Conservation (phyloP, 2,888 invertebrate genomes). For the Neria commutata region DNA sequence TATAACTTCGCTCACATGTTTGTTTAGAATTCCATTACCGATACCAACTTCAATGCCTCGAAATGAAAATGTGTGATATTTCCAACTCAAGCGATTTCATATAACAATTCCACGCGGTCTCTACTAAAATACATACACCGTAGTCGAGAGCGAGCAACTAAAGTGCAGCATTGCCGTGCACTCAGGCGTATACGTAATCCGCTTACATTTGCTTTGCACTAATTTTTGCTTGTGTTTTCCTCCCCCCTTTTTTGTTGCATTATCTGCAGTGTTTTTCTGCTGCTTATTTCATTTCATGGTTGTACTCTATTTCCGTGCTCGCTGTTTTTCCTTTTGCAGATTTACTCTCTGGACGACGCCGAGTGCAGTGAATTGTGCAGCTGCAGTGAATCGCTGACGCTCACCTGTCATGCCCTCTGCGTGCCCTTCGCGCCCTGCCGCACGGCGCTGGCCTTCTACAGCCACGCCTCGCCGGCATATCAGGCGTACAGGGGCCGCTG, state of each 20-base stretch:
- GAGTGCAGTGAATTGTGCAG: slow-evolving; percentile 91
- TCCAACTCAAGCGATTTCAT: too few species aligned
- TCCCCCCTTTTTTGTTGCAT: neutral
- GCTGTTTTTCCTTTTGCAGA: slow-evolving; percentile 42
- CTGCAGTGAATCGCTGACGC: slow-evolving; percentile 76
- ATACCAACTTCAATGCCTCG: too few species aligned
- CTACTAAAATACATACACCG: too few species aligned
- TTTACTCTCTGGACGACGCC: slow-evolving; percentile 73
- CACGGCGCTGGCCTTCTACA: slow-evolving; percentile 86
- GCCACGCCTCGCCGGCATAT: slow-evolving; percentile 88
- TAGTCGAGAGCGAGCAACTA: slow-evolving; percentile 36
- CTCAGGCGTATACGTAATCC: slow-evolving; percentile 40
- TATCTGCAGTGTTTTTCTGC: neutral
- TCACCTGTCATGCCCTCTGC: slow-evolving; percentile 87
- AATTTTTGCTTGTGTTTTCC: slow-evolving; percentile 19
- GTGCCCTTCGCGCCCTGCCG: slow-evolving; percentile 86
- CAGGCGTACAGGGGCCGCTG: slow-evolving; percentile 88
- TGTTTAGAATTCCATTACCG: too few species aligned
- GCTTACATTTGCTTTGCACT: slow-evolving; percentile 22
- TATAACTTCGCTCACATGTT: too few species aligned
- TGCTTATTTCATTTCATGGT: slow-evolving; percentile 8
- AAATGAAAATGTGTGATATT: too few species aligned
- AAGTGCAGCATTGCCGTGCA: slow-evolving; percentile 25
- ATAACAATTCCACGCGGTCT: too few species aligned
- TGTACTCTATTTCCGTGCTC: too few species aligned